Evolutionary conservation across 2,797 vertebrate species (phyloP), one percentile per base, ranked within the genome.

Genomic region (Epinephelus awoara): DNA sequence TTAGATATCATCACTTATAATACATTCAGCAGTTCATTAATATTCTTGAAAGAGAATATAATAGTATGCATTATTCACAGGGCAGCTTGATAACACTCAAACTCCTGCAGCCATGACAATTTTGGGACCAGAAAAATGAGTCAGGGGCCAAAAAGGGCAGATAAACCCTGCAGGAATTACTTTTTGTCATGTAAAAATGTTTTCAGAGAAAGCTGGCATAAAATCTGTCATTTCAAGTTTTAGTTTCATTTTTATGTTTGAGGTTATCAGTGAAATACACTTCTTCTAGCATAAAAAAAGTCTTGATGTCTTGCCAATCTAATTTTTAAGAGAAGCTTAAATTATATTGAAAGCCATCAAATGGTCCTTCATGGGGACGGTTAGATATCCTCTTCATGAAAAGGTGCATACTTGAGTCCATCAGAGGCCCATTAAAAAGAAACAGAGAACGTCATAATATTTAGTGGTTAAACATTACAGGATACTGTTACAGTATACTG

Each of bases 291-390:
- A 64, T 25, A 23, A 75, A 67, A 56, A 23, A 52, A 42, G 56
- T 52, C 42, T 17, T 57, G 21, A 72, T 70, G 55, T 38, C 21
- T 34, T 61, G 57, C 49, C 65, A 63, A 63, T 67, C 4, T 63
- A 40, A 66, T 71, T 82, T 80, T 59, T 61, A 40, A 74, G 62
- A 78, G 29, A 59, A 63, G 38, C 23, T 66, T 66, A 66, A 9
- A 62, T 77, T 59, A 58, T 55, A 78, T 68, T 72, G 57, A 72
- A 75, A 79, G 50, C 55, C 21, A 82, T 83, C 44, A 77, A 80
- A 76, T 17, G n/a, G n/a, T 56, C 44, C 1, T 70, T 63, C 19
- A 55, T 12, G 40, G 21, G 58, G 21, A 70, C 9, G 2, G 38
- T 5, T 64, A 21, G 23, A 72, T 56, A 65, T 57, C 34, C 14